Evolutionary conservation across 2,113 vertebrate species (phyloP), one percentile per base, ranked within the genome.

Genomic region (Malurus melanocephalus): DNA sequence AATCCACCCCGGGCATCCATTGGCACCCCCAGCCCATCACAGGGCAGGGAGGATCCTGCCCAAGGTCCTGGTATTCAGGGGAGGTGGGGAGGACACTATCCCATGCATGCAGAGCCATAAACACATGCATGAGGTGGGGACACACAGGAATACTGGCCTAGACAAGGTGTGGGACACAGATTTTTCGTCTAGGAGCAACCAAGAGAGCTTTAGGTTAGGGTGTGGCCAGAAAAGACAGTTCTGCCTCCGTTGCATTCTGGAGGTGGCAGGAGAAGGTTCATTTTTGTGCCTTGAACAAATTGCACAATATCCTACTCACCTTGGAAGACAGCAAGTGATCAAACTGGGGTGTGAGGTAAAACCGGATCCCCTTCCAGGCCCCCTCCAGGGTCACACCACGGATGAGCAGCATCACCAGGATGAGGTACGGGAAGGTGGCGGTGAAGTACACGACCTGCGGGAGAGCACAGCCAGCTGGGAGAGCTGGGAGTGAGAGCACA

Each of bases 291-390:
- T 53, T 61, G 42, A 45, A 28, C 12, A 59, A 69, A 40, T 21
- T 26, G 8, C 15, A 32, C 23, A 20, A 16, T 38, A 27, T 30
- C 20, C 27, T 26, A 24, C 94, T 96, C 88, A 98, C 97, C 97
- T 98, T 98, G 93, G 98, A 98, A 92, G 98, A 96, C 90, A 98
- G 46, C 74, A 98, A 93, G 61, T 98, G 97, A 74, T 98, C 97
- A 88, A 98, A 98, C 89, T 98, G 97, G 8, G 98, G 98, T 0
- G 97, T 98, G 61, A 98, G 97, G 88, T 98, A 98, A 96, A 98
- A 98, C 75, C 62, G 96, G 93, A 98, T 97, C 78, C 98, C 98
- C 78, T 97, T 97, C 97, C 98, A 98, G 77, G 98, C 98, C 74
- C 98, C 98, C 10, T 98, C 97, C 79, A 98, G 92, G 10, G 98